Conservation (phyloP, 2,888 invertebrate species). For the Lasioglossum marginatum region DNA sequence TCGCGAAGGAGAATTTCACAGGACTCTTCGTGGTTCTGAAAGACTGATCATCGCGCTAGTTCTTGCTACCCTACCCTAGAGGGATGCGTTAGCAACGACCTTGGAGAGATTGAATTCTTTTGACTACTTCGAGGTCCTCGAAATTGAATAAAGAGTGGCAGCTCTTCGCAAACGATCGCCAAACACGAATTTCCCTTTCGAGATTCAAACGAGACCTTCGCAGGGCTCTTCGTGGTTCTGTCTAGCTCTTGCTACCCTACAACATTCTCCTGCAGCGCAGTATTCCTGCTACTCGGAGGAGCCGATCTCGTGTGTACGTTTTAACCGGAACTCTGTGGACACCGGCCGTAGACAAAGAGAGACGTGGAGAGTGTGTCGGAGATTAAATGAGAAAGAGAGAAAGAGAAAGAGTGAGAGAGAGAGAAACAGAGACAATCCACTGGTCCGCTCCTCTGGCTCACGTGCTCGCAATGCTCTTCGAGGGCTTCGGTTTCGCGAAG, state of each 20-base stretch:
- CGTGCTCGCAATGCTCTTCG: slow-evolving; percentile 79
- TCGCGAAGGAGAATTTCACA: background rate
- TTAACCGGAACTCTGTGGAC: background rate
- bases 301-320: background rate
- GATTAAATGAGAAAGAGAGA: background rate
- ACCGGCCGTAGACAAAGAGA: background rate
- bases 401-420: background rate
- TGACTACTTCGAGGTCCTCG: background rate
- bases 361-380: background rate
- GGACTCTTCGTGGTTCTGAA: background rate
- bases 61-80: background rate
- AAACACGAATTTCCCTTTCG: background rate
- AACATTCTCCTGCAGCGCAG: background rate
- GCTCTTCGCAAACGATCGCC: background rate
- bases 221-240: background rate
- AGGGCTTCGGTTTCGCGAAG: slow-evolving; percentile 86
- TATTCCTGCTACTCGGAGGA: background rate
- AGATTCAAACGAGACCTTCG: background rate
- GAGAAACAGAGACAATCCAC: slow-evolving; percentile 4
- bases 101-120: background rate
- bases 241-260: background rate
- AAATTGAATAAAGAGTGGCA: background rate
- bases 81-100: background rate
- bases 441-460: slow-evolving; percentile 67
- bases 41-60: background rate